Conservation (phyloP, 1,140 invertebrate species). For the Calliopsis andreniformis region DNA sequence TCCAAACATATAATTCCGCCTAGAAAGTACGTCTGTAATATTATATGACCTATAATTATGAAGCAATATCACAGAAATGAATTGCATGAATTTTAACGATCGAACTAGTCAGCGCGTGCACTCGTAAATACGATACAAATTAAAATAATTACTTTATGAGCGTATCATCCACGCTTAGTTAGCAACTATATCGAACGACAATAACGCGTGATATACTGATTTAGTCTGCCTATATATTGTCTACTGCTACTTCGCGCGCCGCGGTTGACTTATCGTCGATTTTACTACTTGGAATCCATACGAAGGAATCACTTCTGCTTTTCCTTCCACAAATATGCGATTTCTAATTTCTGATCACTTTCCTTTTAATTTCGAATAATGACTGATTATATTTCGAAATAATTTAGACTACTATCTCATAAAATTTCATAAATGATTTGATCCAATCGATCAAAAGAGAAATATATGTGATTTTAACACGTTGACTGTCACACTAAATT, state of each 20-base stretch:
- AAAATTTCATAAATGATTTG: too few species aligned
- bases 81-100: not conserved
- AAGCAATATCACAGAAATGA: not conserved
- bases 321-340: too few species aligned
- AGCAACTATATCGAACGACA: not conserved
- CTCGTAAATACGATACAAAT: not conserved
- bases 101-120: not conserved
- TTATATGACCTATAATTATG: not conserved
- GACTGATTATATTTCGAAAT: too few species aligned
- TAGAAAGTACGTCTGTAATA: too few species aligned
- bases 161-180: not conserved
- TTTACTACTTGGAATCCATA: slow-evolving; percentile 21
- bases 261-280: not conserved
- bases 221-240: slow-evolving; percentile 23
- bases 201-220: not conserved
- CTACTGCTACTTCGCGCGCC: slow-evolving; percentile 36
- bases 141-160: not conserved
- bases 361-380: too few species aligned
- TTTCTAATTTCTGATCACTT: too few species aligned
- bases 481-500: too few species aligned
- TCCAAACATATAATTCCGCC: too few species aligned
- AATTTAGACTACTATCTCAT: too few species aligned
- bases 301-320: too few species aligned
- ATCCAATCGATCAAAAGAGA: too few species aligned
- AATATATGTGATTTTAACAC: too few species aligned